These are phyloP conservation scores for Rattus rattus DNA, from an alignment of 2,113 vertebrate species.

Conservation along the genomic window DNA sequence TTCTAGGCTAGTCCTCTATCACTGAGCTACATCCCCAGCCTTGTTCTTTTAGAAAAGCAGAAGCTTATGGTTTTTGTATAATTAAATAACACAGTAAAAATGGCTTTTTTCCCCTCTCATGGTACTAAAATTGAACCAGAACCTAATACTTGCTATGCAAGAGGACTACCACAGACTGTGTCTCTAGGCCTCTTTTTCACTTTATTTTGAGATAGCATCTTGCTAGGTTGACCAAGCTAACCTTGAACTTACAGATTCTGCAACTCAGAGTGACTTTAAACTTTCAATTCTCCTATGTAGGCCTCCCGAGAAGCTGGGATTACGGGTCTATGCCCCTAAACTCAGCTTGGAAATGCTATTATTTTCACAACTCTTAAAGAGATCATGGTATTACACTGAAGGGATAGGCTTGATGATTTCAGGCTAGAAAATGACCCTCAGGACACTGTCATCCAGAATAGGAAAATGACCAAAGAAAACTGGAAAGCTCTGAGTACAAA, in stretches of 20 bases:
- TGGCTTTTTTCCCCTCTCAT: neutral
- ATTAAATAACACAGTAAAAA: neutral
- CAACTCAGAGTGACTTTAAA: neutral
- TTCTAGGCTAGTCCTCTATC: neutral
- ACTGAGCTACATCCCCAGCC: neutral
- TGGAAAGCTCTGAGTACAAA: neutral
- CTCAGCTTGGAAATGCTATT: neutral
- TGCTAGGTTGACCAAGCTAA: neutral
- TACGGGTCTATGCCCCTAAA: neutral
- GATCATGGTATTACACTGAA: neutral
- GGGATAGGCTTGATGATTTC: neutral
- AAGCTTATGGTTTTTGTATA: neutral
- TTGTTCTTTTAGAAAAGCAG: conserved; percentile 18
- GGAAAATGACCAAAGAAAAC: neutral
- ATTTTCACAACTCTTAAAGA: neutral
- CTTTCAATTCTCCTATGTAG: neutral
- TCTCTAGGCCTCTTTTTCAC: neutral
- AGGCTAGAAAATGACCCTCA: neutral
- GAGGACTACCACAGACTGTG: neutral
- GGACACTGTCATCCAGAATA: neutral
- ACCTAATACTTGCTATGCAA: no score
- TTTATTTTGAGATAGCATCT: neutral
- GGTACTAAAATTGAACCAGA: neutral
- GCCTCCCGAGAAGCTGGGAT: neutral
- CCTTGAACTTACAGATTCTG: neutral